phyloP scores from a whole-genome alignment of 2,888 invertebrate genomes.

The Apotomis turbidana region DNA sequence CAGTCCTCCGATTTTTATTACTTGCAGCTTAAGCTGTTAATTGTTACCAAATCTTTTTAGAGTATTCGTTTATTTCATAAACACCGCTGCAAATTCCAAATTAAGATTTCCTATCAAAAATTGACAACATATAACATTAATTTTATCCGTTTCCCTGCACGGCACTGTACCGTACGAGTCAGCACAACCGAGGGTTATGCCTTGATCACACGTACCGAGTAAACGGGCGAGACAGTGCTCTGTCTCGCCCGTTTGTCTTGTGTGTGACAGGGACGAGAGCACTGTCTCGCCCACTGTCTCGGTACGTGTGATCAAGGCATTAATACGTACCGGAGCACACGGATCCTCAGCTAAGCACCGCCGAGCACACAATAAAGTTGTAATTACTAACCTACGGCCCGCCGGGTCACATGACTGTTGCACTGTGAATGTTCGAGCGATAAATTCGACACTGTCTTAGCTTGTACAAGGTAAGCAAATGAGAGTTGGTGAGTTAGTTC shows the following conservation, averaged over 20 bases:
- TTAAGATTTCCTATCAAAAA: too few species aligned
- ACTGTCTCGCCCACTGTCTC: too few species aligned
- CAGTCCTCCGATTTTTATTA: too few species aligned
- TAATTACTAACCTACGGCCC: slow-evolving; percentile 51
- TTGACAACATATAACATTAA: not conserved
- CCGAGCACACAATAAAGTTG: slow-evolving; percentile 57
- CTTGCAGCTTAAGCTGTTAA: too few species aligned
- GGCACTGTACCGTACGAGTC: slow-evolving; percentile 14
- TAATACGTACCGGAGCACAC: slow-evolving; percentile 38
- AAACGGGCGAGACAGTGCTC: too few species aligned
- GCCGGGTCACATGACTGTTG: slow-evolving; percentile 47
- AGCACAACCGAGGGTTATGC: slow-evolving; percentile 37
- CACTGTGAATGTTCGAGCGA: slow-evolving; percentile 40
- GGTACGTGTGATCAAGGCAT: too few species aligned
- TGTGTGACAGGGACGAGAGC: too few species aligned
- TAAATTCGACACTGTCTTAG: slow-evolving; percentile 45
- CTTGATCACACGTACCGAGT: too few species aligned
- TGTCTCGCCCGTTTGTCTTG: too few species aligned
- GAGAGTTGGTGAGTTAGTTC: slow-evolving; percentile 1
- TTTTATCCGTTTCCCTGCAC: slow-evolving; percentile 11
- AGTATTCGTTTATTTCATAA: too few species aligned
- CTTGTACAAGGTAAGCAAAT: slow-evolving; percentile 14
- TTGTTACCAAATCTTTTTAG: too few species aligned
- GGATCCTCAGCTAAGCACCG: slow-evolving; percentile 45
- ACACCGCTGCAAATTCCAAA: not conserved